A percentile compares a stretch with the other conserved stretches of the same genome.
phyloP scores from a whole-genome alignment of 2,888 invertebrate species.

The Malacosoma neustria region DNA sequence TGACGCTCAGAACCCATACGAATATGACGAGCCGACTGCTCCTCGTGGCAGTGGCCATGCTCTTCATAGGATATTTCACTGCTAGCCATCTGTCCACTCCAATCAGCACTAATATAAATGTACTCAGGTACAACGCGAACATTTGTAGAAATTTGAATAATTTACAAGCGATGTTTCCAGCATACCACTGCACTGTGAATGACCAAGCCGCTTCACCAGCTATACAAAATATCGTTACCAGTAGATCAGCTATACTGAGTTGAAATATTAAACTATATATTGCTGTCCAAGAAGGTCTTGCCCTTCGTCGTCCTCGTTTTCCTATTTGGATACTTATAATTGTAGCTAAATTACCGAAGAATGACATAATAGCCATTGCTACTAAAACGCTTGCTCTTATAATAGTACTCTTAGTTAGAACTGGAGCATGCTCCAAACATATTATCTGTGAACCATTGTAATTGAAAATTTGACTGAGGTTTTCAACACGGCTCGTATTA shows the following conservation, averaged over 20 bases:
- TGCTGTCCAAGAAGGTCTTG: slow-evolving; percentile 79
- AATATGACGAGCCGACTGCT: slow-evolving; percentile 79
- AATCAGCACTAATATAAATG: slow-evolving; percentile 87
- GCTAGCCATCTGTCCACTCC: slow-evolving; percentile 88
- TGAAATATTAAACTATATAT: slow-evolving; percentile 87
- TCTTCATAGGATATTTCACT: slow-evolving; percentile 86
- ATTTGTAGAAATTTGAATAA: slow-evolving; percentile 87
- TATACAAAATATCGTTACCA: slow-evolving; percentile 88
- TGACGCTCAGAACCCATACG: slow-evolving; percentile 82
- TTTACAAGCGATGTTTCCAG: slow-evolving; percentile 85
- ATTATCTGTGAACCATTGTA: slow-evolving; percentile 46
- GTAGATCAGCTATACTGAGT: slow-evolving; percentile 86
- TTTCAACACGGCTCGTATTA: slow-evolving; percentile 28
- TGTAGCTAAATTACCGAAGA: slow-evolving; percentile 84
- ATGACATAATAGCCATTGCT: slow-evolving; percentile 81
- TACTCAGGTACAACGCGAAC: slow-evolving; percentile 87
- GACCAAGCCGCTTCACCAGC: slow-evolving; percentile 88
- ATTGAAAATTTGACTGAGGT: slow-evolving; percentile 27
- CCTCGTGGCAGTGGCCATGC: slow-evolving; percentile 78
- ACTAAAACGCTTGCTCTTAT: slow-evolving; percentile 80
- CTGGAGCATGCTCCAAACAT: slow-evolving; percentile 80
- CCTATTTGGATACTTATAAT: slow-evolving; percentile 83
- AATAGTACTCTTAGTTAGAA: slow-evolving; percentile 76
- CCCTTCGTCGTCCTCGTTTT: slow-evolving; percentile 69
- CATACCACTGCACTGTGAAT: slow-evolving; percentile 86